A percentile compares a stretch with the other conserved stretches of the same genome.
Conservation (phyloP, 1,140 invertebrate genomes). For the Macrocentrus cingulum region DNA sequence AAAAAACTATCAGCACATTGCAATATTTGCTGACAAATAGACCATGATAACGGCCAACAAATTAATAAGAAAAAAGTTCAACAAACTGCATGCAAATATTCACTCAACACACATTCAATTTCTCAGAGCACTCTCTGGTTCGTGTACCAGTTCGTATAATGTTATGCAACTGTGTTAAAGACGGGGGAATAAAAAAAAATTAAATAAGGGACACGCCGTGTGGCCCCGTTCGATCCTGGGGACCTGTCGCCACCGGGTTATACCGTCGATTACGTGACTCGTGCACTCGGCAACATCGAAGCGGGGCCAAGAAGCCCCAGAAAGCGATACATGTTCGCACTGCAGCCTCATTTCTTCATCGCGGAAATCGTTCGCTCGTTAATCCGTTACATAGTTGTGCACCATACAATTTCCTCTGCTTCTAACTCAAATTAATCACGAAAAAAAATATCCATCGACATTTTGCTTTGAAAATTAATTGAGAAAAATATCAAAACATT, state of each 20-base stretch:
- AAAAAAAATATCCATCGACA: too few species aligned
- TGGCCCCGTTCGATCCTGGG: conserved; percentile 21
- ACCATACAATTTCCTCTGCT: conserved; percentile 8
- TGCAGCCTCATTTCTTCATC: conserved; percentile 20
- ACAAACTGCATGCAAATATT: not conserved
- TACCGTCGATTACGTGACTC: conserved; percentile 25
- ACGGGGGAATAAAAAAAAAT: conserved; percentile 16
- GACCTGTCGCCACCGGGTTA: conserved; percentile 6
- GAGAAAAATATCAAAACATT: too few species aligned
- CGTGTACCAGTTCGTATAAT: conserved; percentile 27
- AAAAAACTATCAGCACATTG: too few species aligned
- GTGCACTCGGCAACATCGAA: conserved; percentile 13
- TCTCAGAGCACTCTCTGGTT: conserved; percentile 10
- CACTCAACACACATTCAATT: not conserved
- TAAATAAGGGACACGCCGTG: conserved; percentile 4
- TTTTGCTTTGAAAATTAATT: too few species aligned
- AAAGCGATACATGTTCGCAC: not conserved
- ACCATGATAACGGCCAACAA: too few species aligned
- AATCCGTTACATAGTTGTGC: conserved; percentile 21
- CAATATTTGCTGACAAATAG: too few species aligned
- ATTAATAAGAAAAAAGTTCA: not conserved
- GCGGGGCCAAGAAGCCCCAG: conserved; percentile 10
- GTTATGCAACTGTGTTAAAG: conserved; percentile 34
- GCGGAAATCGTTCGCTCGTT: conserved; percentile 14
- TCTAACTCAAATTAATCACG: not conserved